Evolutionary conservation across 2,113 vertebrate genomes (phyloP).

Genomic region (Anser cygnoides): DNA sequence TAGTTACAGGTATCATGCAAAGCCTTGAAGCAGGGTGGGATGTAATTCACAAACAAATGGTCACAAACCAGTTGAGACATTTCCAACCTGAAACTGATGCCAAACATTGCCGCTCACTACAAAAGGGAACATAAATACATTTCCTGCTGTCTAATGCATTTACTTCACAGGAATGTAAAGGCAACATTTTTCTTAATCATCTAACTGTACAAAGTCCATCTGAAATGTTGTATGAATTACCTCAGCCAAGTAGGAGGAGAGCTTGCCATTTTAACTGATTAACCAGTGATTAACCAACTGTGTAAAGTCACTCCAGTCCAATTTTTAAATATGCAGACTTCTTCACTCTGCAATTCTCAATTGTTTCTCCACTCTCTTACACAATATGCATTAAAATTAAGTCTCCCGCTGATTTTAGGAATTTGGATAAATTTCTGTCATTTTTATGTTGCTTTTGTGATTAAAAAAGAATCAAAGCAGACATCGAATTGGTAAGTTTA

Average conservation of each 20-base stretch:
- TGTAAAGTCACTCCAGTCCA: conserved; percentile 14
- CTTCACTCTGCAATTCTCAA: neutral
- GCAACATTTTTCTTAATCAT: neutral
- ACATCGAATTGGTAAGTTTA: neutral
- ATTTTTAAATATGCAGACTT: neutral
- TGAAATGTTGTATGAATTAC: neutral
- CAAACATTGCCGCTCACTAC: conserved; percentile 12
- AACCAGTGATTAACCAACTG: neutral
- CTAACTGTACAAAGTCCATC: neutral
- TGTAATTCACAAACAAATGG: conserved; percentile 74
- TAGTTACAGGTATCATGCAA: conserved; percentile 75
- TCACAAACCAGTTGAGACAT: conserved; percentile 27
- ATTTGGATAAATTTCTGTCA: neutral
- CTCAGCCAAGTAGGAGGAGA: conserved; percentile 46
- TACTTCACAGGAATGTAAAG: conserved; percentile 36
- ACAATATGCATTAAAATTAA: neutral
- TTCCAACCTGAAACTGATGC: conserved; percentile 41
- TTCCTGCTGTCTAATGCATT: conserved; percentile 6
- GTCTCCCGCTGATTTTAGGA: neutral
- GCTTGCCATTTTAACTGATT: neutral
- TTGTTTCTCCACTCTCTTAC: accelerated
- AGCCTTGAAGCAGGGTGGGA: conserved; percentile 66
- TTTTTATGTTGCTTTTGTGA: neutral
- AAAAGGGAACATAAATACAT: conserved; percentile 18
- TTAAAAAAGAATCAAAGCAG: neutral